Evolutionary conservation across 2,797 vertebrate genomes (phyloP), one percentile per base, ranked within the genome.

Genomic region (Catharus ustulatus): DNA sequence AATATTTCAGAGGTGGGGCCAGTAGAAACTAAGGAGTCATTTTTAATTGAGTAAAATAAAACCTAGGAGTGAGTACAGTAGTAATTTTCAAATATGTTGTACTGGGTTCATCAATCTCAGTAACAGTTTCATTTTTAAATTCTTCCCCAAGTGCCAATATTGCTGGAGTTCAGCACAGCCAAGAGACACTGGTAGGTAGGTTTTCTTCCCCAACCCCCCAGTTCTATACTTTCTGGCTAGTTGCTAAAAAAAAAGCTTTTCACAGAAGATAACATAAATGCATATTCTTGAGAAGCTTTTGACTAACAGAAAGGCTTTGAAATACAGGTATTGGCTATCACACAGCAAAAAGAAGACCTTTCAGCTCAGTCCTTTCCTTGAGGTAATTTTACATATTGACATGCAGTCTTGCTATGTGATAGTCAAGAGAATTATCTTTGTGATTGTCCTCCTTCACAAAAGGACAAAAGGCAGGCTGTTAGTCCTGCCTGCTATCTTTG

Each of bases 11-110:
- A 87, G 94, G 89, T 2, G 87, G 63, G 83, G 52, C 71, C 71
- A 89, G 30, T 64, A 95, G 94, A 94, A 95, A 96, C 93, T 27
- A 67, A 73, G 32, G 94, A 96, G 69, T 94, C 92, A 96, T 79
- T 86, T 89, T 91, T 91, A 93, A 93, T 94, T 92, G 82, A 90
- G 59, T 19, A 76, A 89, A 93, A 79, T 42, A 84, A 85, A 75
- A 67, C 59, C 38, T 61, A 67, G 61, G 80, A 90, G 52, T 23
- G 27, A 91, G 18, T 30, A 45, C 51, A 64, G 23, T 13, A 45
- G 38, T 77, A 40, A 46, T 89, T 89, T 76, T 63, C 72, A 81
- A 67, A 42, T 68, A 64, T 6, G 23, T 32, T 81, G 52, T 62
- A 69, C n/a, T 45, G 32, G 76, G 69, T 69, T 77, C 21, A 64